These are phyloP conservation scores for Amniataba percoides DNA, from an alignment of 2,797 vertebrate species.

Conservation along the genomic window DNA sequence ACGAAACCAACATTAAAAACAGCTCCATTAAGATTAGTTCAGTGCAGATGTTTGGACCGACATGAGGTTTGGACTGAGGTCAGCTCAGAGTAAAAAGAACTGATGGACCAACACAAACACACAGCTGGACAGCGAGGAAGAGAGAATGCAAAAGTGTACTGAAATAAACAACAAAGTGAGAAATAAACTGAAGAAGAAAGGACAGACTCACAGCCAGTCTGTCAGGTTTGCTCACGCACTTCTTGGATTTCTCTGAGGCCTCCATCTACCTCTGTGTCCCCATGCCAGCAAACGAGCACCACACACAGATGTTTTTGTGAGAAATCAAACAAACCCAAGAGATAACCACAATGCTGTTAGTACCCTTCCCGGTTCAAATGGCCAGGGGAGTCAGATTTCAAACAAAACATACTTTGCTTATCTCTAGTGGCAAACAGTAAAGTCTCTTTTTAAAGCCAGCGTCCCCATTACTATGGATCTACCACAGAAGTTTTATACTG, in stretches of 20 bases:
- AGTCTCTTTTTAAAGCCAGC: not conserved
- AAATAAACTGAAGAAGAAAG: not conserved
- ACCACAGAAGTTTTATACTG: not conserved
- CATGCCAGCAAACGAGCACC: constrained; percentile 3
- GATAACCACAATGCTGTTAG: constrained; percentile 7
- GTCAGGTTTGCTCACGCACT: not conserved
- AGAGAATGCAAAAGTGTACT: not conserved
- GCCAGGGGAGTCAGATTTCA: constrained; percentile 18
- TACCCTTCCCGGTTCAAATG: not conserved
- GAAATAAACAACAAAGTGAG: constrained; percentile 17
- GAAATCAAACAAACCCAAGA: constrained; percentile 16
- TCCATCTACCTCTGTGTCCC: not conserved
- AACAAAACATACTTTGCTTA: not conserved
- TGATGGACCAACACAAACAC: constrained; percentile 21
- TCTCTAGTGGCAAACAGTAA: not conserved
- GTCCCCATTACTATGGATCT: not conserved
- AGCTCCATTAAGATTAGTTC: constrained; percentile 43
- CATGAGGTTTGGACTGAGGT: constrained; percentile 30
- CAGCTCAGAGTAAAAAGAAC: not conserved
- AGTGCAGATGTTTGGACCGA: constrained; percentile 59
- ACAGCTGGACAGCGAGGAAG: constrained; percentile 14
- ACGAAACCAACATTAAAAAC: constrained; percentile 42
- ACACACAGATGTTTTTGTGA: constrained; percentile 9
- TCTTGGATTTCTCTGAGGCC: not conserved
- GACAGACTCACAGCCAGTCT: not conserved